Conservation (phyloP, 2,888 invertebrate genomes). For the Diploptera punctata region DNA sequence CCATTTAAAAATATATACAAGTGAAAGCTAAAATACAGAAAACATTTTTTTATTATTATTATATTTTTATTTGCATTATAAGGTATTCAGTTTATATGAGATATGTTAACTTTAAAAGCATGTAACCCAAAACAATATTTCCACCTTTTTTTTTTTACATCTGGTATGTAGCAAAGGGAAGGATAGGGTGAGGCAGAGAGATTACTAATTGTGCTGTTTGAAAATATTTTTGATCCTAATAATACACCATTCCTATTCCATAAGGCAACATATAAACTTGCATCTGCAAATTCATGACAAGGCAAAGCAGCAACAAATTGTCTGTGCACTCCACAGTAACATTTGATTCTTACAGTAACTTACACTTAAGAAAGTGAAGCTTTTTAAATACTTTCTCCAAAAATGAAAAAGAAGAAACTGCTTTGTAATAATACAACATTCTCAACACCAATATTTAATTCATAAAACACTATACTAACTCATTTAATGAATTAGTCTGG, state of each 20-base stretch:
- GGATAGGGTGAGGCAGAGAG: background rate
- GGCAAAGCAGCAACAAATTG: background rate
- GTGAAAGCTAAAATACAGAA: constrained; percentile 28
- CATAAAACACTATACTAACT: too few relatives aligned
- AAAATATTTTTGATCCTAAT: background rate
- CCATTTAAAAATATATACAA: constrained; percentile 25
- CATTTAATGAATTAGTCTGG: too few relatives aligned
- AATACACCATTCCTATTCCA: background rate
- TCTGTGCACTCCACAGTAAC: background rate
- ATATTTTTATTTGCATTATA: constrained; percentile 5
- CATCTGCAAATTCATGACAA: background rate
- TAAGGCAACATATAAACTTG: background rate
- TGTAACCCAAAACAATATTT: background rate
- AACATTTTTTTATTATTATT: too few relatives aligned
- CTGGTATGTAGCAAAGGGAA: background rate
- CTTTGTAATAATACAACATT: too few relatives aligned
- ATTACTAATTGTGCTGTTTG: too few relatives aligned
- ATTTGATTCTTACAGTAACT: too few relatives aligned
- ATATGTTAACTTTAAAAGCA: constrained; percentile 21
- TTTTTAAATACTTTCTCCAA: too few relatives aligned
- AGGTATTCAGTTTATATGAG: constrained; percentile 7
- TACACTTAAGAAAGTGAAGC: background rate
- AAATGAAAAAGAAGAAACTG: background rate
- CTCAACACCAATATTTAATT: too few relatives aligned
- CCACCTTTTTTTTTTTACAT: background rate